Base-by-base conservation (phyloP, 2,113 vertebrate genomes). In the Brachyhypopomus occidentalis region DNA sequence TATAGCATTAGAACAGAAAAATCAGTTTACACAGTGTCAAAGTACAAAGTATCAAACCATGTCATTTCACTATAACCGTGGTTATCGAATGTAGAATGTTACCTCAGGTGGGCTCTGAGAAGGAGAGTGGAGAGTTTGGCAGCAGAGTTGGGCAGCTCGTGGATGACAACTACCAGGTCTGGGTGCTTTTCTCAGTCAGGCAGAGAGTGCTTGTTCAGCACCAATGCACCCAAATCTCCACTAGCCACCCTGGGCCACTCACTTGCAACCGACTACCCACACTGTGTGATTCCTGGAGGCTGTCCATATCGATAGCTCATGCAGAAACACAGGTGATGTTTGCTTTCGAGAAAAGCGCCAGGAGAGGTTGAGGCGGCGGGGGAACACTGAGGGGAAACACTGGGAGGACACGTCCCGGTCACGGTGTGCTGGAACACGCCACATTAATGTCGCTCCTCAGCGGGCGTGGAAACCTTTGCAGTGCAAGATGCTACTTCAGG, bases 321-420 rank as follows among this genome's bases (percentile, higher is more conserved):
- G 67, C 78, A 89, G 89, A 92, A 88, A 89, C 87, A 90, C 89
- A 27, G 86, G 78, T 66, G 52, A 69, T 74, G 86, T 85, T 83
- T 78, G 73, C 73, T 89, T 82, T 84, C 58, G 78, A 85, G 77
- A 30, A 81, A 58, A 30, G 45, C 76, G 84, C 84, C 52, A 36
- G 69, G 79, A 60, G 72, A 38, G 23, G 58, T 23, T 6, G 56
- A 25, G 30, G 63, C 77, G 60, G 59, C 22, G 55, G 23, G 23
- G 62, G 36, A n/a, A n/a, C n/a, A 7, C 34, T 19, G n/a, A 20
- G 20, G 34, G 9, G 5, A 41, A n/a, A 52, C 30, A 25, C 64
- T 81, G 25, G 58, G 64, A 71, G 76, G 48, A 64, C 22, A 27
- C 62, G 16, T 75, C 55, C 75, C 41, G 64, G 27, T 41, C 73